phyloP scores from a whole-genome alignment of 2,797 vertebrate species.

The Danio jaintianensis region DNA sequence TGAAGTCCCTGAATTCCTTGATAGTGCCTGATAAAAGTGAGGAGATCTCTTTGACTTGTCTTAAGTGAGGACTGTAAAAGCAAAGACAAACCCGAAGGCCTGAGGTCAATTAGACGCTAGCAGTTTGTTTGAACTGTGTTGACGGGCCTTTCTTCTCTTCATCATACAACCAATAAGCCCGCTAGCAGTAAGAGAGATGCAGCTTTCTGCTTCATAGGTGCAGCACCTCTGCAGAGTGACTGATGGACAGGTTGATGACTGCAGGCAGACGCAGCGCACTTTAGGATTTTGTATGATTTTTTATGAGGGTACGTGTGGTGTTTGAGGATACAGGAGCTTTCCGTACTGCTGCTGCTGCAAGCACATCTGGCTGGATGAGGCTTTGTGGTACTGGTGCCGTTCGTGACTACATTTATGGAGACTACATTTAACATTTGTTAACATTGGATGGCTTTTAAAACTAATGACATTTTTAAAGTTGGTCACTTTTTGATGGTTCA shows the following conservation, averaged over 20 bases:
- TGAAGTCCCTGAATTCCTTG: conserved; percentile 73
- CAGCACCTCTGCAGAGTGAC: conserved; percentile 24
- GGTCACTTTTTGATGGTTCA: background rate
- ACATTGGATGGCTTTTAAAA: background rate
- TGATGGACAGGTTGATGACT: conserved; percentile 34
- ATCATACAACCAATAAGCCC: conserved; percentile 43
- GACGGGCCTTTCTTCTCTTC: conserved; percentile 46
- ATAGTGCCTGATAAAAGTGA: conserved; percentile 72
- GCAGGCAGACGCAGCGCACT: conserved; percentile 5
- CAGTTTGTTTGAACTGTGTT: conserved; percentile 52
- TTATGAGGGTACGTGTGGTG: background rate
- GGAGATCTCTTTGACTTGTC: conserved; percentile 65
- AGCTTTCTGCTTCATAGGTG: conserved; percentile 39
- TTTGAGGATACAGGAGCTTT: background rate
- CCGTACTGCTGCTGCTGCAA: conserved; percentile 13
- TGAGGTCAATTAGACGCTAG: conserved; percentile 17
- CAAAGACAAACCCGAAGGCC: conserved; percentile 21
- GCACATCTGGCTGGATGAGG: background rate
- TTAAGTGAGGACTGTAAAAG: conserved; percentile 40
- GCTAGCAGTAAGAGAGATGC: conserved; percentile 3
- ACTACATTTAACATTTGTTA: background rate
- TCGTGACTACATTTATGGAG: background rate
- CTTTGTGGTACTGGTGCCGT: background rate
- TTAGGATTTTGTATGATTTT: conserved; percentile 3
- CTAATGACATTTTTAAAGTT: background rate